Base-by-base conservation (phyloP, 2,797 vertebrate species). In the Ctenochaetus hawaiiensis region DNA sequence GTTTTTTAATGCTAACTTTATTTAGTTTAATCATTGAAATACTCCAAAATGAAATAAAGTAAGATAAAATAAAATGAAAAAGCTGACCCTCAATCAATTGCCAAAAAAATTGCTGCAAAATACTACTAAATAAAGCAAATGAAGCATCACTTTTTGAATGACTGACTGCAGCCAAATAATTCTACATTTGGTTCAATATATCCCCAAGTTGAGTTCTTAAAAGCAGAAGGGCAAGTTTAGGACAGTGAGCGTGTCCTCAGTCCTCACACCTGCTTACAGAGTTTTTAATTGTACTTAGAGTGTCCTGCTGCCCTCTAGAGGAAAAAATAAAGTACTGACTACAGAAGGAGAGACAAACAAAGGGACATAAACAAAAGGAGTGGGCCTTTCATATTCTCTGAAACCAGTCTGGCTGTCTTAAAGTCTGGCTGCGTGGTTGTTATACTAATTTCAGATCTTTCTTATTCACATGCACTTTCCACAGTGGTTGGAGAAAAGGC, bases 231-330 rank as follows among this genome's bases (percentile, higher is more conserved):
- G 43, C 12, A 52, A n/a, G 54, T 13, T 64, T 12, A 67, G 20
- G 2, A 12, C 53, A 23, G 48, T 43, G n/a, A 34, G 30, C 30
- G 6, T 34, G 30, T 34, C 30, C 30, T 34, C 30, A 34, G 30
- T 48, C 18, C 10, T 49, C 22, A 48, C 1, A 34, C 11, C 59
- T 54, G 5, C 1, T 17, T 3, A 8, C 0, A 8, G 22, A 51
- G 3, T 8, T 56, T 4, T 48, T 22, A 49, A 8, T 5, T 20
- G 48, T 34, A 22, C 26, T 75, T 5, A 8, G 18, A 43, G 69
- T 66, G 58, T 60, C 17, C 53, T 91, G 78, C 87, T 87, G 90
- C 90, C 91, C 84, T 81, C 92, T 90, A 70, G 86, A 78, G 92
- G 77, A 0, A 0, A 22, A 39, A 11, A 12, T 2, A 47, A 64